Base-by-base conservation (phyloP, 2,113 vertebrate genomes). In the Pterocles orientalis region DNA sequence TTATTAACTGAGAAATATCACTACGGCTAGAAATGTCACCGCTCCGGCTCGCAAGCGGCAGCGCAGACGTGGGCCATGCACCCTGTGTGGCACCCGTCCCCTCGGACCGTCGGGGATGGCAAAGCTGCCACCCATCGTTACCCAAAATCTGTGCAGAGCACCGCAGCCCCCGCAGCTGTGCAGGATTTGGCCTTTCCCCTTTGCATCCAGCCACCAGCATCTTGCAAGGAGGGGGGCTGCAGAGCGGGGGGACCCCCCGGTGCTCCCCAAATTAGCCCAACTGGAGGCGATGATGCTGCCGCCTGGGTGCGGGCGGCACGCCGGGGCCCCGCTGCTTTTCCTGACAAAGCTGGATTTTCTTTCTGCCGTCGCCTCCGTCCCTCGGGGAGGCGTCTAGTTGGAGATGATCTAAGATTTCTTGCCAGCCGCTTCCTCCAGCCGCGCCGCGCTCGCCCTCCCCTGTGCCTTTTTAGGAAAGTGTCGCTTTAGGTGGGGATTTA, bases 21-120 rank as follows among this genome's bases (percentile, higher is more conserved):
- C 39, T 1, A 7, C 1, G 8, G 47, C 39, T 64, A 29, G 76
- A 65, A 79, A 88, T 21, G 18, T 19, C 31, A 53, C 45, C 3
- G 25, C 69, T 57, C 18, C 4, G 0, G 4, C 76, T 5, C 29
- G 15, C 3, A 1, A 18, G 47, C 1, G 12, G 45, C 54, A 34
- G 20, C n/a, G 6, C 21, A 3, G 47, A 5, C 1, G 3, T 0
- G 7, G 83, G 28, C n/a, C 36, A 3, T 7, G 64, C 43, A 9
- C n/a, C 14, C 0, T 1, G 41, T 8, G 61, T 9, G 23, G 58
- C 28, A 14, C n/a, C 6, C 3, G 18, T 39, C 33, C 65, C 7
- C 34, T 51, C 29, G 4, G 33, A 53, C 29, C 12, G 45, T 5
- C 1, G 43, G 23, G 4, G 64, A 34, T 14, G 13, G 54, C 73